phyloP scores from a whole-genome alignment of 2,888 invertebrate species.

The Phengaris alcon region DNA sequence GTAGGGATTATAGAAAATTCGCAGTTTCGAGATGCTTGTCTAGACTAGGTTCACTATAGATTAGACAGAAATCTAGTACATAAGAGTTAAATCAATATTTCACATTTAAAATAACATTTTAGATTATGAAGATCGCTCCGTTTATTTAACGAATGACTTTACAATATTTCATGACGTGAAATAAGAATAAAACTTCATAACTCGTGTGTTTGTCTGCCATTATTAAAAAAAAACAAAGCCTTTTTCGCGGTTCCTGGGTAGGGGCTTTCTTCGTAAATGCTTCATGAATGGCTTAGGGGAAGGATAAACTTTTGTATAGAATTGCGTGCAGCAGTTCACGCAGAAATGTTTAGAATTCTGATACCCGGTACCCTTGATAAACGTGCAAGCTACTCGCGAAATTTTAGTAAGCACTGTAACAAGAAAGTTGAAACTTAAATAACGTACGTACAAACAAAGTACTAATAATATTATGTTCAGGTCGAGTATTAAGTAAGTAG shows the following conservation, averaged over 20 bases:
- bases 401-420: constrained; percentile 34
- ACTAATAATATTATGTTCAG: too few relatives aligned
- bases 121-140: neutral
- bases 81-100: too few relatives aligned
- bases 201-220: constrained; percentile 54
- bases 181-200: constrained; percentile 52
- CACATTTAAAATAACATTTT: neutral
- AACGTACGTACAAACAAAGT: neutral
- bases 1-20: too few relatives aligned
- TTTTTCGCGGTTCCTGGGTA: constrained; percentile 46
- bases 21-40: too few relatives aligned
- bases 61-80: too few relatives aligned
- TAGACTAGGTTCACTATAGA: too few relatives aligned
- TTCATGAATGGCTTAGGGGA: constrained; percentile 55
- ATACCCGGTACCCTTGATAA: neutral
- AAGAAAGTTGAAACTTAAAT: constrained; percentile 37
- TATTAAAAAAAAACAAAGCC: constrained; percentile 62
- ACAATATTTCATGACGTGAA: constrained; percentile 46
- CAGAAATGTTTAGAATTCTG: constrained; percentile 36
- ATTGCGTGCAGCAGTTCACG: constrained; percentile 50
- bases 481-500: too few relatives aligned
- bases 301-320: constrained; percentile 51
- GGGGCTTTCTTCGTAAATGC: constrained; percentile 33
- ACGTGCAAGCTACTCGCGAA: neutral
- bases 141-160: neutral